Evolutionary conservation across 1,140 invertebrate genomes (phyloP), one percentile per base, ranked within the genome.

Genomic region (Pemphigus obesinymphae): DNA sequence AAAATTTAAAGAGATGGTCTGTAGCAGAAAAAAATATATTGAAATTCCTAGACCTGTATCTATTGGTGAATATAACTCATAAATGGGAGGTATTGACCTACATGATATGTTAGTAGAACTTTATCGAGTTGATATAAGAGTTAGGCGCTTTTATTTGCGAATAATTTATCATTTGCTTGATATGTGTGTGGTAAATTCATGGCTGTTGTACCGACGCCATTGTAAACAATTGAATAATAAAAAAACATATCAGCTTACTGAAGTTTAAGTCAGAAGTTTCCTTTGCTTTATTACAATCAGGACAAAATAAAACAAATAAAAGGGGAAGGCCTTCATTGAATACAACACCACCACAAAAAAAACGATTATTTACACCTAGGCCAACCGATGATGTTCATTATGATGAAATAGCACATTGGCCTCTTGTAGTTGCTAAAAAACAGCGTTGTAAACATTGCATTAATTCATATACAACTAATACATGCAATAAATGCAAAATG

Each of bases 31-130:
- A 66, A 55, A 61, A 80, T 83, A 84, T 81, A 83, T 87, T 20
- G 85, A 86, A 55, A 85, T 88, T 61, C 20, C 82, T 66, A 85
- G 48, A 2, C 48, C 48, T 20, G 48, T 20, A 7, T 17, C 48
- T 7, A 50, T 76, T 83, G 85, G 75, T 88, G 88, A 83, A 88
- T 88, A 55, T 10, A 26, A 55, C 3, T 55, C 53, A 23, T 55
- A 55, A 6, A 55, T 55, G 53, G 53, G 53, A 10, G 53, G 53
- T 0, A 55, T 55, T 7, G 53, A 55, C n/a, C 6, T 55, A 1
- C 53, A 55, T 11, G 53, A 55, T 55, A 11, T 55, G 23, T n/a
- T 55, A 6, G 53, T 55, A 23, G 53, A 55, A 3, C 53, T 55
- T 8, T 26, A 55, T n/a, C 53, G 53, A 3, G 23, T 55, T 26